Percentiles rank a stretch among this genome's conserved stretches.
phyloP scores from a whole-genome alignment of 2,888 invertebrate genomes.

The Himalopsyche japonica region DNA sequence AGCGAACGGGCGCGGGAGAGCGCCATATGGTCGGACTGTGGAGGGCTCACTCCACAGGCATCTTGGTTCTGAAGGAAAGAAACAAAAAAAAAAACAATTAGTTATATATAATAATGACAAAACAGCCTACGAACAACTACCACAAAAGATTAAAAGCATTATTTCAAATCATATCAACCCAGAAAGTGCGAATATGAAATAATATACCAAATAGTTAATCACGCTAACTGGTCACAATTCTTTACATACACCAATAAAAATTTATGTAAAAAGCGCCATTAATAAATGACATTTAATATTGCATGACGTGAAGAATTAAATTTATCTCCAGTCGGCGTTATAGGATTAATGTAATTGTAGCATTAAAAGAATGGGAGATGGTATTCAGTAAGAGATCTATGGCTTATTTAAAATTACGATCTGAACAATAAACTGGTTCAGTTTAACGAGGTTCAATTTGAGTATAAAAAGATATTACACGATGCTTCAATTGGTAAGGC shows the following conservation, averaged over 20 bases:
- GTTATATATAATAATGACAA: neutral
- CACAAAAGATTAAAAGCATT: too few species aligned
- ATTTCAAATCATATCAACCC: too few species aligned
- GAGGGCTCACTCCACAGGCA: constrained; percentile 4
- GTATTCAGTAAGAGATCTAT: neutral
- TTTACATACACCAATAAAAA: too few species aligned
- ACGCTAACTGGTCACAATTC: too few species aligned
- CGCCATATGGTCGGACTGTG: constrained; percentile 48
- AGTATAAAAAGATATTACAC: neutral
- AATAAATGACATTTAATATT: neutral
- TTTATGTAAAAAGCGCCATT: neutral
- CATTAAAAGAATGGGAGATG: neutral
- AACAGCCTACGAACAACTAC: too few species aligned
- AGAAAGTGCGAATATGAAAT: too few species aligned
- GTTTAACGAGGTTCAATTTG: neutral
- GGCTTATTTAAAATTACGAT: neutral
- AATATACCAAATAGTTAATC: too few species aligned
- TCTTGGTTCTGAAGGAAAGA: constrained; percentile 42
- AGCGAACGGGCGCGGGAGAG: constrained; percentile 57
- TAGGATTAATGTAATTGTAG: neutral
- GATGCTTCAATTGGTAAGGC: neutral
- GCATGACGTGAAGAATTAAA: neutral
- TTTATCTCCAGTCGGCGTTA: neutral
- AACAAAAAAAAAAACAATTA: neutral
- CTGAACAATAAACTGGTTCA: neutral